These are phyloP conservation scores for Oophaga sylvatica DNA, from an alignment of 2,797 vertebrate genomes.

Conservation along the genomic window DNA sequence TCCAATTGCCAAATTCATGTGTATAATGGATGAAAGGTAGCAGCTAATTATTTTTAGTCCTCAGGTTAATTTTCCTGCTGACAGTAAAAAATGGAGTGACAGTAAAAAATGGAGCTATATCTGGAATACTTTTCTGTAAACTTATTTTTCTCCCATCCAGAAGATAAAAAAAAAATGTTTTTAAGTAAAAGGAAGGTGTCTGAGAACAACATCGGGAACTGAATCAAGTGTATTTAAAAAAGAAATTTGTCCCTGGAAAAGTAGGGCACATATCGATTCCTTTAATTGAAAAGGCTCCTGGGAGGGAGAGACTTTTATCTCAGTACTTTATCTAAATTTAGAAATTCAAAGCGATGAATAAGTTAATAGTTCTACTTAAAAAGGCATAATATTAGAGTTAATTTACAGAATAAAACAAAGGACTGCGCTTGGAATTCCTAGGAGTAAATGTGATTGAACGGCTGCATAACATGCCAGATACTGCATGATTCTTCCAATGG, in stretches of 20 bases:
- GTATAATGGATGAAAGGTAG: slow-evolving; percentile 51
- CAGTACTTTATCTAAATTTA: slow-evolving; percentile 55
- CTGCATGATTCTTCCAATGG: background rate
- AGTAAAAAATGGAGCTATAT: slow-evolving; percentile 29
- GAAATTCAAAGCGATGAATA: slow-evolving; percentile 59
- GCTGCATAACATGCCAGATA: background rate
- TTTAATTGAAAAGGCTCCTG: slow-evolving; percentile 56
- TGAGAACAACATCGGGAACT: background rate
- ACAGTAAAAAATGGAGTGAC: slow-evolving; percentile 31
- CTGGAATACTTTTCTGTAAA: slow-evolving; percentile 24
- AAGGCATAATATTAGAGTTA: slow-evolving; percentile 45
- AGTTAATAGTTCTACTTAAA: slow-evolving; percentile 59
- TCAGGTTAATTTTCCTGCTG: slow-evolving; percentile 44
- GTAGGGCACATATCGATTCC: slow-evolving; percentile 58
- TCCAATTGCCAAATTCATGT: slow-evolving; percentile 12
- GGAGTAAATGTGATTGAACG: slow-evolving; percentile 11
- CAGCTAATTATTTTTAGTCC: slow-evolving; percentile 43
- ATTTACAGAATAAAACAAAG: slow-evolving; percentile 44
- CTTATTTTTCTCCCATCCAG: background rate
- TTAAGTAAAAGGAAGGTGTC: slow-evolving; percentile 51
- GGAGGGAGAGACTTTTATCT: slow-evolving; percentile 55
- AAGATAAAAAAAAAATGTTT: slow-evolving; percentile 21
- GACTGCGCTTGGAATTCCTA: slow-evolving; percentile 20
- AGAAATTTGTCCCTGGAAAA: slow-evolving; percentile 53
- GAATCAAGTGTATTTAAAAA: slow-evolving; percentile 40